These are phyloP conservation scores for Limnephilus lunatus DNA, from an alignment of 2,888 invertebrate genomes.

Conservation along the genomic window DNA sequence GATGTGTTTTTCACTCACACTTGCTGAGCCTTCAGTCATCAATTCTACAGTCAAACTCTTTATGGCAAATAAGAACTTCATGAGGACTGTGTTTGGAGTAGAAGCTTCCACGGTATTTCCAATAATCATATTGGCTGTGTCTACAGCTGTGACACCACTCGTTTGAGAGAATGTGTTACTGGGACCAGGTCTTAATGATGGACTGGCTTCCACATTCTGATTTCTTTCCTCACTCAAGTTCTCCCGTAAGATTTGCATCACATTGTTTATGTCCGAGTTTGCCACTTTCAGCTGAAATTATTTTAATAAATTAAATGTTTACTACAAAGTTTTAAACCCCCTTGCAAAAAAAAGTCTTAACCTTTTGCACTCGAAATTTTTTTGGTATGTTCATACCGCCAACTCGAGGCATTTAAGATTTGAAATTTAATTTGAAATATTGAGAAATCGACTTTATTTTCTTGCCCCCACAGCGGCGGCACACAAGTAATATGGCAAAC, in stretches of 20 bases:
- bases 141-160: slow-evolving; percentile 62
- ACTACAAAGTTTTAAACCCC: not conserved
- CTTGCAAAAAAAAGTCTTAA: too few species aligned
- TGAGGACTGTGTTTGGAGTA: slow-evolving; percentile 71
- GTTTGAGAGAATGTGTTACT: slow-evolving; percentile 59
- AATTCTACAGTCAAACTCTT: slow-evolving; percentile 89
- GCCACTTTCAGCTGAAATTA: slow-evolving; percentile 81
- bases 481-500: too few species aligned
- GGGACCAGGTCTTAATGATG: slow-evolving; percentile 67
- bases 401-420: too few species aligned
- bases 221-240: slow-evolving; percentile 87
- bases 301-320: slow-evolving; percentile 62
- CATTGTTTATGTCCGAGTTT: slow-evolving; percentile 89
- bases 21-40: slow-evolving; percentile 76
- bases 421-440: too few species aligned
- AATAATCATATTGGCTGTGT: slow-evolving; percentile 65
- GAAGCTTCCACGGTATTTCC: slow-evolving; percentile 64
- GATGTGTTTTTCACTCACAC: slow-evolving; percentile 68
- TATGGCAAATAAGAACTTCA: slow-evolving; percentile 93
- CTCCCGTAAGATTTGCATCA: slow-evolving; percentile 90
- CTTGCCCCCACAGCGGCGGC: too few species aligned
- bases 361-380: too few species aligned
- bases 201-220: slow-evolving; percentile 68
- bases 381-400: too few species aligned
- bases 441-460: too few species aligned